Conservation (phyloP, 2,888 invertebrate species). For the Pseudococcus viburni region DNA sequence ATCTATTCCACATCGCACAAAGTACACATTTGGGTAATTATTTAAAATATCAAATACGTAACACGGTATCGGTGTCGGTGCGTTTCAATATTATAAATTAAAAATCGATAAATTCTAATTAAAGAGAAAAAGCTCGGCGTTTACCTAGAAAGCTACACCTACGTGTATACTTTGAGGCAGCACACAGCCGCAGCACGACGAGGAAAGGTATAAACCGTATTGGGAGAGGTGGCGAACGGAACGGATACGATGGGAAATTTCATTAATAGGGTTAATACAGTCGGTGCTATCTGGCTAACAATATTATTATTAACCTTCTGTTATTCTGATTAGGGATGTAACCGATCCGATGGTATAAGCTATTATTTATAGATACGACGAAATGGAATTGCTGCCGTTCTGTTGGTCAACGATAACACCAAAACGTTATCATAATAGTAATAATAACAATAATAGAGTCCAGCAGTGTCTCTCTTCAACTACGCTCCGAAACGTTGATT, state of each 20-base stretch:
- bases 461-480: not conserved
- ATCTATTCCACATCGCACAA: not conserved
- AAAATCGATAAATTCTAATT: conserved; percentile 55
- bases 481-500: not conserved
- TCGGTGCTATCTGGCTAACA: conserved; percentile 57
- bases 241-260: conserved; percentile 20
- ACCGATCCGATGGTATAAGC: conserved; percentile 53
- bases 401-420: conserved; percentile 60
- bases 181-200: not conserved
- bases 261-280: conserved; percentile 58
- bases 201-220: not conserved
- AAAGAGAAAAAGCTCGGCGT: conserved; percentile 43
- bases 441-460: conserved; percentile 61
- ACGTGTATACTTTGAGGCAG: not conserved
- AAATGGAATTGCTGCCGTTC: conserved; percentile 48
- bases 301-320: conserved; percentile 62
- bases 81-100: conserved; percentile 39
- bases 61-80: not conserved
- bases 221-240: not conserved
- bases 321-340: conserved; percentile 62
- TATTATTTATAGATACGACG: conserved; percentile 58
- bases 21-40: not conserved
- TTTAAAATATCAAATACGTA: conserved; percentile 21
- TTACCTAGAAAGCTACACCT: conserved; percentile 36
- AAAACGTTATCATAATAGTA: conserved; percentile 45